Conservation (phyloP, 1,140 invertebrate species). For the Metaphire vulgaris region DNA sequence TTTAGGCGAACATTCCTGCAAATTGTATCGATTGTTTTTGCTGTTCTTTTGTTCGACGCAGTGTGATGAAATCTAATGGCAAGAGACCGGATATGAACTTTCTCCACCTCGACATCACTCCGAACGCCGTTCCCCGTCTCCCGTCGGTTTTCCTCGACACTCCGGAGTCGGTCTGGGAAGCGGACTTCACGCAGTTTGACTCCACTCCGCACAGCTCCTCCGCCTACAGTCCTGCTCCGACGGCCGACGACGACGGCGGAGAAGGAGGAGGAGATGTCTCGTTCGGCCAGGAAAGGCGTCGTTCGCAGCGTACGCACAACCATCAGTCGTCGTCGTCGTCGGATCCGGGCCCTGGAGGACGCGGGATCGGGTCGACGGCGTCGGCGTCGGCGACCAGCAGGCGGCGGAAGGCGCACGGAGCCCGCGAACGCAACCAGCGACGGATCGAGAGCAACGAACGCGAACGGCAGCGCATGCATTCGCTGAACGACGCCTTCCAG, state of each 20-base stretch:
- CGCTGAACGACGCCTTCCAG: constrained; percentile 80
- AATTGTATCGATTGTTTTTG: too few relatives aligned
- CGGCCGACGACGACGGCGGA: neutral
- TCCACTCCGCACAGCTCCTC: neutral
- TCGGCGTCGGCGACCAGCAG: too few relatives aligned
- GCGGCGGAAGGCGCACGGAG: neutral
- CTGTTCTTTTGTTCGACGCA: neutral
- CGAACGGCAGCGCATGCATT: constrained; percentile 80
- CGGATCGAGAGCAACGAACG: constrained; percentile 78
- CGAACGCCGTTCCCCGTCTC: neutral
- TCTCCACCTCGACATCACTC: neutral
- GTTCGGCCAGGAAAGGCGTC: neutral
- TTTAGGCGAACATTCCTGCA: too few relatives aligned
- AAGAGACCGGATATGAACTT: neutral
- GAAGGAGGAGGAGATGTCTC: neutral
- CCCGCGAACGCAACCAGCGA: constrained; percentile 70
- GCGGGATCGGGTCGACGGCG: neutral
- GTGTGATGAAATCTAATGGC: neutral
- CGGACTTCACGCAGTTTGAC: neutral
- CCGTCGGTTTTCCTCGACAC: neutral
- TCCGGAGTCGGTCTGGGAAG: neutral
- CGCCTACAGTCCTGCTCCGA: neutral
- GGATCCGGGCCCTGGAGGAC: too few relatives aligned
- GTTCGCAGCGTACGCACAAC: neutral
- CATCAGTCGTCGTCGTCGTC: too few relatives aligned